Percentiles rank a stretch among this genome's conserved stretches.
Evolutionary conservation across 2,113 vertebrate species (phyloP).

Genomic region (Aleadryas rufinucha): DNA sequence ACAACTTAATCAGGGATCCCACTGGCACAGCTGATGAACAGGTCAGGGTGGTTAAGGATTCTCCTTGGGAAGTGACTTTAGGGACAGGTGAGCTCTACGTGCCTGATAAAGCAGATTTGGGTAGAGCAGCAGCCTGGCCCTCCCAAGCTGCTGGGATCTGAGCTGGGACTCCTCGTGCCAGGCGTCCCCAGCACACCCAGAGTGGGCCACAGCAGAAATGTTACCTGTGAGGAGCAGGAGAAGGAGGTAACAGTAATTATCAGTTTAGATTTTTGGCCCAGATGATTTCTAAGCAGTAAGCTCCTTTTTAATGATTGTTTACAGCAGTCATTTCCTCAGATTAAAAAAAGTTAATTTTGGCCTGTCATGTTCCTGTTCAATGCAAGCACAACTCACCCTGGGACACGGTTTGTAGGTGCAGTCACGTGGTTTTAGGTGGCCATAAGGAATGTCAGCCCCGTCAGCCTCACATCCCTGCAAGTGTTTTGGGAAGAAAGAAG

Average conservation of each 20-base stretch:
- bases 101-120: background rate
- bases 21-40: background rate
- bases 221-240: background rate
- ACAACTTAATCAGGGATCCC: background rate
- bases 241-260: background rate
- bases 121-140: background rate
- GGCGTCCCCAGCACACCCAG: accelerated
- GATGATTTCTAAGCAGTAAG: background rate
- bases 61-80: background rate
- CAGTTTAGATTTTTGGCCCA: background rate
- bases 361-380: background rate
- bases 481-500: background rate
- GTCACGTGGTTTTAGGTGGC: background rate
- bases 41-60: background rate
- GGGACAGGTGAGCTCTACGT: background rate
- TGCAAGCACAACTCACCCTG: background rate
- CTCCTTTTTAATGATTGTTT: background rate
- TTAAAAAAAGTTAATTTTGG: background rate
- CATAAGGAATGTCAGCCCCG: background rate
- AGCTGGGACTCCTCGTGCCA: background rate
- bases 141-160: accelerated
- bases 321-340: background rate
- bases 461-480: background rate
- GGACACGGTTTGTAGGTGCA: background rate
- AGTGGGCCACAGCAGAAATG: background rate